A percentile compares a stretch with the other conserved stretches of the same genome.
Evolutionary conservation across 2,797 vertebrate species (phyloP).

Genomic region (Rhinatrema bivittatum): DNA sequence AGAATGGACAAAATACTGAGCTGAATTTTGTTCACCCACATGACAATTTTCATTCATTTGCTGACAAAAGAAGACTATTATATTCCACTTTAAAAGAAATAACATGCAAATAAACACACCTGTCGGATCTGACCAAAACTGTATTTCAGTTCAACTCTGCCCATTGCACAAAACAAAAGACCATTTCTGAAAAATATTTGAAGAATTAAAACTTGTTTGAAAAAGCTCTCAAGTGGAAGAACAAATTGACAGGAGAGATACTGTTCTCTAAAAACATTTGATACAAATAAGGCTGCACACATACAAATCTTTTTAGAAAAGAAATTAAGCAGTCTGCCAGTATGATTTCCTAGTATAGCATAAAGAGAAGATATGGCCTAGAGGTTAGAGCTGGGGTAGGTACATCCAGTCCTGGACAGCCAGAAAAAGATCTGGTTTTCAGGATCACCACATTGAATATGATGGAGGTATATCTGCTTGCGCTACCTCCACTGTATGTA

Average conservation of each 20-base stretch:
- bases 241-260: slow-evolving; percentile 10
- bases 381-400: too few species aligned
- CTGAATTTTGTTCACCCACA: slow-evolving; percentile 7
- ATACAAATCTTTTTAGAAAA: slow-evolving; percentile 11
- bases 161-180: not conserved
- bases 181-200: not conserved
- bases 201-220: slow-evolving; percentile 9
- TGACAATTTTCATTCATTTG: slow-evolving; percentile 9
- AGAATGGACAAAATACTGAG: slow-evolving; percentile 19
- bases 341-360: too few species aligned
- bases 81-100: slow-evolving; percentile 15
- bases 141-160: not conserved
- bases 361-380: slow-evolving; percentile 6
- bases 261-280: slow-evolving; percentile 8
- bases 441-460: too few species aligned
- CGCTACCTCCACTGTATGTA: too few species aligned
- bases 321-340: not conserved
- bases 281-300: not conserved
- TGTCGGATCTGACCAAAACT: not conserved
- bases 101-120: not conserved
- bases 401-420: too few species aligned
- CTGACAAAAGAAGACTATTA: slow-evolving; percentile 6
- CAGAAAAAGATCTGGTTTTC: too few species aligned
- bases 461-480: too few species aligned
- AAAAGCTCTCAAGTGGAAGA: not conserved